These are phyloP conservation scores for Pholis gunnellus DNA, from an alignment of 2,113 vertebrate species.

Conservation along the genomic window DNA sequence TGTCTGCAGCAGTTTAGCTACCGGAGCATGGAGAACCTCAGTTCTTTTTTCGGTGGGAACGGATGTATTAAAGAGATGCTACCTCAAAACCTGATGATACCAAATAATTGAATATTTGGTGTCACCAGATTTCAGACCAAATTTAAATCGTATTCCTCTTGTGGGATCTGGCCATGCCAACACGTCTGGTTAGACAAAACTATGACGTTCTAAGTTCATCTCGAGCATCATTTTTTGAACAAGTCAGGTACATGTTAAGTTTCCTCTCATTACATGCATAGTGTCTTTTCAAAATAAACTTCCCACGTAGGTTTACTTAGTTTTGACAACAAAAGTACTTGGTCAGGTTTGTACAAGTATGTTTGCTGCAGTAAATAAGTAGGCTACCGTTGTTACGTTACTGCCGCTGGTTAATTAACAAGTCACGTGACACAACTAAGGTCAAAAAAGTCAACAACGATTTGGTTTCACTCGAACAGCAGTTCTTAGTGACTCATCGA, in stretches of 20 bases:
- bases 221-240: no score
- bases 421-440: neutral
- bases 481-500: no score
- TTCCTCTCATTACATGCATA: no score
- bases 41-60: neutral
- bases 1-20: slow-evolving; percentile 13
- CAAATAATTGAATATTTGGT: neutral
- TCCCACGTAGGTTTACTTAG: no score
- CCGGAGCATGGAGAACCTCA: neutral
- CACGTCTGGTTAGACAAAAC: no score
- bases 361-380: neutral
- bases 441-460: neutral
- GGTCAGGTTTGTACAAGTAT: neutral
- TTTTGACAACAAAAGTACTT: neutral
- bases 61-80: neutral
- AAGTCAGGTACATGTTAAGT: no score
- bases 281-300: no score
- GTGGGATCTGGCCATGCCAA: no score
- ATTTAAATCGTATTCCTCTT: neutral
- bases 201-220: no score
- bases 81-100: neutral
- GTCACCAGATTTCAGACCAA: neutral
- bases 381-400: neutral
- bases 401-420: neutral
- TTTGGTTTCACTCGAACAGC: no score